Evolutionary conservation across 2,797 vertebrate species (phyloP), one percentile per base, ranked within the genome.

Genomic region (Xenentodon cancila): DNA sequence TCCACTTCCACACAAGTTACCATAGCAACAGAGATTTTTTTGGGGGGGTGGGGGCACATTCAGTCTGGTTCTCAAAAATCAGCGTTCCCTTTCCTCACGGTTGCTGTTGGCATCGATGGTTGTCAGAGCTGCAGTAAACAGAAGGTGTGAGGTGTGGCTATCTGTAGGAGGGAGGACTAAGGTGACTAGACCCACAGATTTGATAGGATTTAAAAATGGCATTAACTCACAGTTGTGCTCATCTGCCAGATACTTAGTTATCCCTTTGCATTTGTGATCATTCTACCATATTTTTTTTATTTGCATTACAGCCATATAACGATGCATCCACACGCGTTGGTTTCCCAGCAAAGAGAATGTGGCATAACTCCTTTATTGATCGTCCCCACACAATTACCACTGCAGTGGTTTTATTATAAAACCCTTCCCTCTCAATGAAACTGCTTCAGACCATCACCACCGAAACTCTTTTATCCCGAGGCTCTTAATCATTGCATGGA

Each of bases 401-500:
- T 34, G 44, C 71, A 32, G 3, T 53, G 66, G 75, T 82, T 88
- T 92, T 88, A 87, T 75, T 88, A 84, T 87, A 87, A 90, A 93
- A 89, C 90, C 30, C 80, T 82, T 88, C 76, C 57, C 73, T 75
- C 50, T 84, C 80, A 84, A 75, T 69, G 89, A 78, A 81, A 80
- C 85, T 80, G 81, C 84, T 80, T 82, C 37, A 73, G 42, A 78
- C 84, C 69, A 75, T 62, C 85, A 48, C 51, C 73, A 77, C 80
- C 83, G 82, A 85, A 86, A 88, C 68, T 48, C 20, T 58, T 18
- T 5, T 19, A 84, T 82, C 67, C 85, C 79, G 54, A 75, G 73
- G 88, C 89, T 87, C 87, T 73, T 69, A 82, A 84, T 86, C 79
- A 93, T 91, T 91, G 82, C 91, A 70, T 82, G 86, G 91, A 91